A percentile compares a stretch with the other conserved stretches of the same genome.
Evolutionary conservation across 1,140 invertebrate species (phyloP).

Genomic region (Phymorhynchus buccinoides): DNA sequence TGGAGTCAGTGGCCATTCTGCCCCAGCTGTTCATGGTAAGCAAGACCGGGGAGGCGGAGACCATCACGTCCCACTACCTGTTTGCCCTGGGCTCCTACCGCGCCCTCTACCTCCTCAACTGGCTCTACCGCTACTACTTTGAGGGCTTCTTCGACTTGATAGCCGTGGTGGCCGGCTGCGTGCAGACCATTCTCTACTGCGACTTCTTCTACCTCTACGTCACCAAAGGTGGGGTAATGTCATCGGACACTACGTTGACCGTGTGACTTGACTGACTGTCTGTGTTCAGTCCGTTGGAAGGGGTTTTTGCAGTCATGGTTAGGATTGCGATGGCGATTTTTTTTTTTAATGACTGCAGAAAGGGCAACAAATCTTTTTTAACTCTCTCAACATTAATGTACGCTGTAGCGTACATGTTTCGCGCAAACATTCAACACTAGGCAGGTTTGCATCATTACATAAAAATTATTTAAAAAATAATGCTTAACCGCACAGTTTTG

Average conservation of each 20-base stretch:
- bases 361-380: too few species aligned
- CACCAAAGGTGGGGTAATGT: conserved; percentile 87
- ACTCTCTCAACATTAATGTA: too few species aligned
- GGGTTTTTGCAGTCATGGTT: too few species aligned
- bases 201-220: conserved; percentile 99
- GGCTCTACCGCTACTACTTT: conserved; percentile 93
- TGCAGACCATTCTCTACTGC: conserved; percentile 97
- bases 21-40: conserved; percentile 99
- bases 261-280: too few species aligned
- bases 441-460: too few species aligned
- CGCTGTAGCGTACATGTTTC: too few species aligned
- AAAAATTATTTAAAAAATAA: too few species aligned
- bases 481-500: too few species aligned
- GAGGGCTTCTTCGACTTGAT: conserved; percentile 97
- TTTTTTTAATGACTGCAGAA: too few species aligned
- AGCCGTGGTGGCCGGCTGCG: conserved; percentile 92
- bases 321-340: too few species aligned
- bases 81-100: conserved; percentile 97
- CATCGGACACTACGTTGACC: background rate
- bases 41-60: conserved; percentile 99
- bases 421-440: too few species aligned
- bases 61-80: conserved; percentile 99
- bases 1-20: conserved; percentile 98
- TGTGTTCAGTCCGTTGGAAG: too few species aligned
- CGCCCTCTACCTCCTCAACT: conserved; percentile 97